Evolutionary conservation across 1,140 invertebrate genomes (phyloP).

Genomic region (Pentalonia nigronervosa): DNA sequence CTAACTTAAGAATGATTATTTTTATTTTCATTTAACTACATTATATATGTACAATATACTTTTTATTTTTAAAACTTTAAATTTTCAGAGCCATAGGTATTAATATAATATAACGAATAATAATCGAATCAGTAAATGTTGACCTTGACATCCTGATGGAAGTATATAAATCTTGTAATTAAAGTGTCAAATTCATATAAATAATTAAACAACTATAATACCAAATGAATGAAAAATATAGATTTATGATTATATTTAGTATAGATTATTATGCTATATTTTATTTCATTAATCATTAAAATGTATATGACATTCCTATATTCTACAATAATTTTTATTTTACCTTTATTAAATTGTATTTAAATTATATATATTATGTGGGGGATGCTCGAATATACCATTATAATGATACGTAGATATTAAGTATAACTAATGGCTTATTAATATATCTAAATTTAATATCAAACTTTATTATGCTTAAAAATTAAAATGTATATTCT

Average conservation of each 20-base stretch:
- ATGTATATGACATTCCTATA: neutral
- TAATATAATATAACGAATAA: neutral
- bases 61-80: too few relatives aligned
- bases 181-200: neutral
- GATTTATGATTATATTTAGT: neutral
- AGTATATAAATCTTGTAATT: neutral
- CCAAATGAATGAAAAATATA: neutral
- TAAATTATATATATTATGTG: neutral
- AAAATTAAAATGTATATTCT: constrained; percentile 1
- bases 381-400: neutral
- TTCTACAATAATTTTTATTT: neutral
- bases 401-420: neutral
- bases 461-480: neutral
- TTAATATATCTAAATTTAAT: neutral
- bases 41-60: too few relatives aligned
- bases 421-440: neutral
- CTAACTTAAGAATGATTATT: too few relatives aligned
- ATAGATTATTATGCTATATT: neutral
- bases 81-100: neutral
- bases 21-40: too few relatives aligned
- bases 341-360: neutral
- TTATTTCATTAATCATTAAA: neutral
- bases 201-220: too few relatives aligned
- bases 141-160: neutral
- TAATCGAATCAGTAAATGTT: neutral